phyloP scores from a whole-genome alignment of 2,113 vertebrate genomes.

The Martes martes region DNA sequence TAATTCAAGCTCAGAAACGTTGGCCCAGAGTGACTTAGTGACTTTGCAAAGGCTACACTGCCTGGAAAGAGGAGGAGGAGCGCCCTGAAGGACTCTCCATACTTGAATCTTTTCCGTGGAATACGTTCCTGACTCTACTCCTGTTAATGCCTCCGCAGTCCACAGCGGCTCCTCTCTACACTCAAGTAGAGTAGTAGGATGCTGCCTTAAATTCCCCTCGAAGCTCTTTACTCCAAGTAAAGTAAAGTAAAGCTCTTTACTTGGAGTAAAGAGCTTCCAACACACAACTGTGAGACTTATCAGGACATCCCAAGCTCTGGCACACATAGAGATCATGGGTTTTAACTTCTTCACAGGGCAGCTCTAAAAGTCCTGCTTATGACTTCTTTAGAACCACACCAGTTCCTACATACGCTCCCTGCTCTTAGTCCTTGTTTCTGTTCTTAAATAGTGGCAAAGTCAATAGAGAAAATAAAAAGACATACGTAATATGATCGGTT shows the following conservation, averaged over 20 bases:
- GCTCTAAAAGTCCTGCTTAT: not conserved
- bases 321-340: not conserved
- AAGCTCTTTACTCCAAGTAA: not conserved
- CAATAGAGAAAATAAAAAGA: not conserved
- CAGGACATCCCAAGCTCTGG: not conserved
- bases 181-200: not conserved
- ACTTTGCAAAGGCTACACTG: not conserved
- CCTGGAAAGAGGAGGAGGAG: not conserved
- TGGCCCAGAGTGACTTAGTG: not conserved
- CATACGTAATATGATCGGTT: not conserved
- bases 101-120: not conserved
- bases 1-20: not conserved
- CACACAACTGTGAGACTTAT: not conserved
- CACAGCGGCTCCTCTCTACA: not conserved
- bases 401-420: not conserved
- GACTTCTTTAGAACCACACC: not conserved
- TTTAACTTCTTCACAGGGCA: not conserved
- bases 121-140: not conserved
- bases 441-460: not conserved
- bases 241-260: no score
- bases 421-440: not conserved
- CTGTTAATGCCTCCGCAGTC: not conserved
- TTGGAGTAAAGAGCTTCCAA: not conserved
- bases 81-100: fast-evolving
- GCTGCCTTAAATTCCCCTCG: not conserved